A percentile compares a stretch with the other conserved stretches of the same genome.
These are phyloP conservation scores for Vespertilio murinus DNA, from an alignment of 2,797 vertebrate genomes.

Conservation along the genomic window DNA sequence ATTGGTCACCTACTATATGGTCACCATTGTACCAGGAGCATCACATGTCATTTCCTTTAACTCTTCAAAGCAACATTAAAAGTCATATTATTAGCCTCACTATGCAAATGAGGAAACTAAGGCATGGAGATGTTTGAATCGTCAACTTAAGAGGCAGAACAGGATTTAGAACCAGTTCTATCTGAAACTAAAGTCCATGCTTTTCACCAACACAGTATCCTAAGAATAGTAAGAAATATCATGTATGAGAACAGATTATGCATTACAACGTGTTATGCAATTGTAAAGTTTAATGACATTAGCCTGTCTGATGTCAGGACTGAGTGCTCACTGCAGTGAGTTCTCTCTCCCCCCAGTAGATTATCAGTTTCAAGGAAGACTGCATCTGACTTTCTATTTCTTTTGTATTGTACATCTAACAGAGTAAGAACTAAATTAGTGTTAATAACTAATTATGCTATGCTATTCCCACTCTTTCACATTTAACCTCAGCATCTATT, in stretches of 20 bases:
- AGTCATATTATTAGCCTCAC: neutral
- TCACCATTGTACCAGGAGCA: neutral
- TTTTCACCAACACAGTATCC: neutral
- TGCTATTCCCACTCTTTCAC: neutral
- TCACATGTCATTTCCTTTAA: neutral
- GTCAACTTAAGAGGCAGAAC: neutral
- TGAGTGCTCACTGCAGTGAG: neutral
- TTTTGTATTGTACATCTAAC: neutral
- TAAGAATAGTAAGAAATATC: neutral
- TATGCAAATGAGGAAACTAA: neutral
- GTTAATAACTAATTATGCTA: slow-evolving; percentile 16
- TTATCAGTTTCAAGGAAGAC: slow-evolving; percentile 1
- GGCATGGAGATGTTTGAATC: neutral
- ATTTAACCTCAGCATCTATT: slow-evolving; percentile 39
- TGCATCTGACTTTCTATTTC: neutral
- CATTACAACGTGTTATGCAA: slow-evolving; percentile 36
- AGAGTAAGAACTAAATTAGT: neutral
- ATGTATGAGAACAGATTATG: neutral
- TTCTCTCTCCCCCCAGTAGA: neutral
- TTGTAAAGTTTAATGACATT: neutral
- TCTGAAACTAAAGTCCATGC: neutral
- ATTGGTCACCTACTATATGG: neutral
- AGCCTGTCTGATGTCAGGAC: neutral
- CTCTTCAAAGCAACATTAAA: neutral
- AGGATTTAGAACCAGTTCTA: neutral